A percentile compares a stretch with the other conserved stretches of the same genome.
phyloP scores from a whole-genome alignment of 1,140 invertebrate genomes.

The Sipha flava region DNA sequence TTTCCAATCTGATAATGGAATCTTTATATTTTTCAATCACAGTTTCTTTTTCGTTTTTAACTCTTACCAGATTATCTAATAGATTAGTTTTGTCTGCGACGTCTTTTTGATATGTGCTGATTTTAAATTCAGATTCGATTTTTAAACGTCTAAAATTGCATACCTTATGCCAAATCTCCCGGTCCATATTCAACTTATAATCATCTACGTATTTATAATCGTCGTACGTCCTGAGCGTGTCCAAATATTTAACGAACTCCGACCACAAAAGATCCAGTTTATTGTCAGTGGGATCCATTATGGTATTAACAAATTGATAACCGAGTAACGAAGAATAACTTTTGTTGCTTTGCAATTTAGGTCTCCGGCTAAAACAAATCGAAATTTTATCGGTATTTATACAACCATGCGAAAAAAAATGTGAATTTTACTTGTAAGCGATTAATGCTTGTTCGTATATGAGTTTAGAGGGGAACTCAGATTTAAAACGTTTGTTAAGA shows the following conservation, averaged over 20 bases:
- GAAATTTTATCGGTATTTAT: not conserved
- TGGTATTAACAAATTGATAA: conserved; percentile 11
- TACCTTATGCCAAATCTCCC: conserved; percentile 3
- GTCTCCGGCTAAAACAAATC: not conserved
- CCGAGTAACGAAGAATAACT: not conserved
- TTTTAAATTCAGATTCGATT: conserved; percentile 26
- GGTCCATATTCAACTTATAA: conserved; percentile 14
- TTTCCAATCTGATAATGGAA: not conserved
- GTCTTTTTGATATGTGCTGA: not conserved
- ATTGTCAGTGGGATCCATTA: not conserved
- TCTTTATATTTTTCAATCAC: not conserved
- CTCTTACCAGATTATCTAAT: not conserved
- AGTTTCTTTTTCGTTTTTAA: not conserved
- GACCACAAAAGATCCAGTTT: not conserved
- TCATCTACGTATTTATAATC: conserved; percentile 27
- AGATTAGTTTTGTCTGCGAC: not conserved
- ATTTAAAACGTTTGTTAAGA: conserved; percentile 14
- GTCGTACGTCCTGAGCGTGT: not conserved
- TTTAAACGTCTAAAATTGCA: conserved; percentile 7
- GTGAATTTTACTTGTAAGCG: not conserved
- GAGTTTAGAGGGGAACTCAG: conserved; percentile 11
- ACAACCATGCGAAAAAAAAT: not conserved
- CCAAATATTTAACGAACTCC: conserved; percentile 1
- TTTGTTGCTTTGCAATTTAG: not conserved
- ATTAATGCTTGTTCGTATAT: conserved; percentile 24